phyloP scores from a whole-genome alignment of 2,888 invertebrate genomes.

The Seira ritae region DNA sequence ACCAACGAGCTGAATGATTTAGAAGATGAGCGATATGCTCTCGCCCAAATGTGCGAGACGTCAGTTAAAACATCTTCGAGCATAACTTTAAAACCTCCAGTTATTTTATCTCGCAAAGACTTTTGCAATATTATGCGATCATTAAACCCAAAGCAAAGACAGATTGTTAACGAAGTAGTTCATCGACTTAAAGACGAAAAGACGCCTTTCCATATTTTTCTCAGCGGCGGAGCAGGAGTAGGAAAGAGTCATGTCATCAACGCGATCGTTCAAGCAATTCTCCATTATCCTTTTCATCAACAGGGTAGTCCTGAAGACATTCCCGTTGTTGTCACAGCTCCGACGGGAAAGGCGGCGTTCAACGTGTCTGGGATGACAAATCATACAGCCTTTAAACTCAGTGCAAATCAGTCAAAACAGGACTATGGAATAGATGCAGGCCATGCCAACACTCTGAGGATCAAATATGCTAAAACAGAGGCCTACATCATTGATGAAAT shows the following conservation, averaged over 20 bases:
- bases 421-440: background rate
- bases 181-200: background rate
- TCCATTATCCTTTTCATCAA: background rate
- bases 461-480: background rate
- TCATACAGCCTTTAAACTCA: conserved; percentile 69
- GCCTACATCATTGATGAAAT: conserved; percentile 53
- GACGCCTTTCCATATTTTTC: conserved; percentile 66
- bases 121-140: too few species aligned
- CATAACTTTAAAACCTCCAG: too few species aligned
- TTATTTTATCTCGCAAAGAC: too few species aligned
- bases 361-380: conserved; percentile 73
- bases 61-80: too few species aligned
- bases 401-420: conserved; percentile 29
- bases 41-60: too few species aligned
- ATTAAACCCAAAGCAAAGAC: conserved; percentile 50
- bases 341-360: conserved; percentile 73
- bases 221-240: conserved; percentile 74
- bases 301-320: background rate
- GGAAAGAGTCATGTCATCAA: conserved; percentile 74
- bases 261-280: conserved; percentile 60
- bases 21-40: background rate
- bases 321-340: conserved; percentile 55
- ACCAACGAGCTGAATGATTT: background rate
- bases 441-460: background rate
- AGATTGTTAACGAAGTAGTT: conserved; percentile 33